These are phyloP conservation scores for Cryptus armator DNA, from an alignment of 2,888 invertebrate species.

Conservation along the genomic window DNA sequence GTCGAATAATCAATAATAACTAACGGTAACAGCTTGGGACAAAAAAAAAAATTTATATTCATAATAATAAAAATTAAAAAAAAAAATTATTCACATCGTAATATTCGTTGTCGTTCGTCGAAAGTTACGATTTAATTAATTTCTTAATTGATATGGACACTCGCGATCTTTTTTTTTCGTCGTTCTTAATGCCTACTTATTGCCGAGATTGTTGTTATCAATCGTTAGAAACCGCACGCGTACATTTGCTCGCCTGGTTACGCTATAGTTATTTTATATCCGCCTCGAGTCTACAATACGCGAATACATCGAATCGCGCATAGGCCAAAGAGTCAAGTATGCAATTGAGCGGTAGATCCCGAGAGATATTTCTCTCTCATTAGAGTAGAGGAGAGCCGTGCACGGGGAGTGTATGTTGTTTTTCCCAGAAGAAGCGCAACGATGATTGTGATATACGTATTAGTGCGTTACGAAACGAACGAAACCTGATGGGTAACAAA, in stretches of 20 bases:
- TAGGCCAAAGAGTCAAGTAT: slow-evolving; percentile 76
- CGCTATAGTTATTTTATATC: slow-evolving; percentile 58
- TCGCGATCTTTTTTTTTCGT: neutral
- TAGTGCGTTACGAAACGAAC: slow-evolving; percentile 59
- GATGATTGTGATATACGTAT: slow-evolving; percentile 25
- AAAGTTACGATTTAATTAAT: neutral
- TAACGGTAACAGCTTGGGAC: neutral
- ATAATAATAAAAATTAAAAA: neutral
- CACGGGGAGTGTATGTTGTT: slow-evolving; percentile 13
- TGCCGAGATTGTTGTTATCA: slow-evolving; percentile 19
- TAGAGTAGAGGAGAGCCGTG: neutral
- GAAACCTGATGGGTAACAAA: slow-evolving; percentile 1
- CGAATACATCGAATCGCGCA: slow-evolving; percentile 53
- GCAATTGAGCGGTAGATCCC: slow-evolving; percentile 71
- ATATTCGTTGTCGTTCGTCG: too few relatives aligned
- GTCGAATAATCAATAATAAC: neutral
- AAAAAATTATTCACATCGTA: neutral
- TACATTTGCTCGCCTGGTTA: slow-evolving; percentile 16
- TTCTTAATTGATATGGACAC: neutral
- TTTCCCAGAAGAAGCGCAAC: slow-evolving; percentile 32
- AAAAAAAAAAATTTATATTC: neutral
- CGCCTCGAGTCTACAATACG: slow-evolving; percentile 48
- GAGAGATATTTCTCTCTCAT: neutral
- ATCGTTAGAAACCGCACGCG: neutral
- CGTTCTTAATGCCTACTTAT: neutral